These are phyloP conservation scores for Cydia splendana DNA, from an alignment of 1,140 invertebrate genomes.

Conservation along the genomic window DNA sequence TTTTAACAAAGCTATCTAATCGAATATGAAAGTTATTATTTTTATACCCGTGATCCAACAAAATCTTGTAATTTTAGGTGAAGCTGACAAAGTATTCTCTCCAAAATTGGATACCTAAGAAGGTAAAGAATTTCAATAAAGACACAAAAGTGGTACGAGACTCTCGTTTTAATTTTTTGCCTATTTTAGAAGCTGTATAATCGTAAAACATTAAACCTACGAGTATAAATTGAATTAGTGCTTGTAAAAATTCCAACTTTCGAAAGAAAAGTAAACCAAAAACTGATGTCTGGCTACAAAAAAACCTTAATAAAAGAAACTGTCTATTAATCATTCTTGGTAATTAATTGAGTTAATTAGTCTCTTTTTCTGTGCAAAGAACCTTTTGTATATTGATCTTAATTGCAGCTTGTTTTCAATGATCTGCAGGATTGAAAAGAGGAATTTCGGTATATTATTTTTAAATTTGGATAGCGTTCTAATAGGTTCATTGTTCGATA, in stretches of 20 bases:
- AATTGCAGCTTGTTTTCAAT: neutral
- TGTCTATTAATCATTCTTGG: conserved; percentile 8
- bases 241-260: neutral
- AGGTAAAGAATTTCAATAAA: no score
- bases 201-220: neutral
- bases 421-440: neutral
- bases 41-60: no score
- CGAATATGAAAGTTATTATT: no score
- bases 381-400: neutral
- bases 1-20: no score
- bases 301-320: neutral
- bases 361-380: neutral
- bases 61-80: no score
- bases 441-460: neutral
- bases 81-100: no score
- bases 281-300: neutral
- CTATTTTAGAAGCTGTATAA: neutral
- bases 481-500: no score
- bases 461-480: neutral
- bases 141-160: neutral
- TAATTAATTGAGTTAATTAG: conserved; percentile 4
- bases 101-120: no score
- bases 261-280: neutral
- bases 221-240: neutral
- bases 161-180: neutral